Conservation (phyloP, 2,888 invertebrate genomes). For the Lepidonotus clava region DNA sequence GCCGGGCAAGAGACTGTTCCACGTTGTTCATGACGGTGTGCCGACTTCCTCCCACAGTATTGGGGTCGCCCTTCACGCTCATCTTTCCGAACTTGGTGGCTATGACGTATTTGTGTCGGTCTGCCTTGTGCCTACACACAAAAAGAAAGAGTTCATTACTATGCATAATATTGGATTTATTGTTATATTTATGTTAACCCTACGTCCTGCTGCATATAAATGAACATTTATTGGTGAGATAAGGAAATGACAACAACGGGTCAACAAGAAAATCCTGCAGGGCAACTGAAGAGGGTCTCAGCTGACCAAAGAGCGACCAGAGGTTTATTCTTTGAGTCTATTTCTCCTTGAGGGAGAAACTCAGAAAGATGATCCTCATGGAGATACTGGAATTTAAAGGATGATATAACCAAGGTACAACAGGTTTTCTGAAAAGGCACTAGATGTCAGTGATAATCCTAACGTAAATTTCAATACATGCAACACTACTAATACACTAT, state of each 20-base stretch:
- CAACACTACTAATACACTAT: no score
- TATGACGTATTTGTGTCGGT: slow-evolving; percentile 56
- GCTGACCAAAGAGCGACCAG: not conserved
- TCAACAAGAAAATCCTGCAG: not conserved
- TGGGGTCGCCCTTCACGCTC: slow-evolving; percentile 62
- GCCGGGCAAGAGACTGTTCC: slow-evolving; percentile 69
- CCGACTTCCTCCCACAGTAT: slow-evolving; percentile 70
- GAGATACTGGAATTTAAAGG: no score
- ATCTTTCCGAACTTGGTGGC: slow-evolving; percentile 61
- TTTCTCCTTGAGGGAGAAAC: no score
- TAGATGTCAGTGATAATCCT: no score
- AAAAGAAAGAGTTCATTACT: not conserved
- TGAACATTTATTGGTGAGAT: not conserved
- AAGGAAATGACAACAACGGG: not conserved
- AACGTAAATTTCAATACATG: no score
- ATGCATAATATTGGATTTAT: no score
- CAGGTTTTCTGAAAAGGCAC: no score
- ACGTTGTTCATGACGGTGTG: slow-evolving; percentile 69
- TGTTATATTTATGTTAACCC: no score
- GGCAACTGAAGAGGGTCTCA: not conserved
- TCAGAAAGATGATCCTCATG: no score
- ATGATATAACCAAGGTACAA: no score
- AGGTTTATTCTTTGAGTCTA: no score
- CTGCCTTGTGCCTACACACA: not conserved
- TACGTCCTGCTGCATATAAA: not conserved